Evolutionary conservation across 1,140 invertebrate genomes (phyloP).

Genomic region (Drosophila tristis): DNA sequence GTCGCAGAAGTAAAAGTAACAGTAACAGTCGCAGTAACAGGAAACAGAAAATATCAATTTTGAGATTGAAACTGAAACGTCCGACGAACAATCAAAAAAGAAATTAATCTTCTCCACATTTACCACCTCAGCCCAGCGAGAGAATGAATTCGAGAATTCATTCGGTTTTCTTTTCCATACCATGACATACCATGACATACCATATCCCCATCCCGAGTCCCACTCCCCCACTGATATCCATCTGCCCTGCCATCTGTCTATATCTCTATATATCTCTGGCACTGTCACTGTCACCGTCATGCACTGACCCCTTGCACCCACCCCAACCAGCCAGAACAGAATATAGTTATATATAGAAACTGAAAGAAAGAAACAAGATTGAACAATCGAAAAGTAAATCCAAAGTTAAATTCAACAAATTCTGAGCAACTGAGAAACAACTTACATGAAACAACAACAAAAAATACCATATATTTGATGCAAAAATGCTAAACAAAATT

Average conservation of each 20-base stretch:
- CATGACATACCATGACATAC: background rate
- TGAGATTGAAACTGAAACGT: slow-evolving; percentile 31
- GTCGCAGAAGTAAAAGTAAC: slow-evolving; percentile 1
- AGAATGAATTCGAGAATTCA: too few relatives aligned
- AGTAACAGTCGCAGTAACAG: slow-evolving; percentile 1
- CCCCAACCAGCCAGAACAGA: background rate
- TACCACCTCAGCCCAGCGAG: slow-evolving; percentile 1
- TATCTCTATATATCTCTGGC: slow-evolving; percentile 12
- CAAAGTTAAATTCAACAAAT: slow-evolving; percentile 72
- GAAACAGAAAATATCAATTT: slow-evolving; percentile 6
- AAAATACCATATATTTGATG: slow-evolving; percentile 71
- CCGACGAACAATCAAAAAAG: slow-evolving; percentile 64
- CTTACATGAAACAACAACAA: slow-evolving; percentile 18
- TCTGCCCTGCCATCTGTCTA: background rate
- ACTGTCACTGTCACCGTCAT: slow-evolving; percentile 4
- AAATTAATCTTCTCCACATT: slow-evolving; percentile 62
- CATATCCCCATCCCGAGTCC: background rate
- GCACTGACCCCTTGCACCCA: slow-evolving; percentile 35
- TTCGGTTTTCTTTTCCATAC: slow-evolving; percentile 42
- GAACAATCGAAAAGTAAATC: slow-evolving; percentile 66
- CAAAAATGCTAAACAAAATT: slow-evolving; percentile 75
- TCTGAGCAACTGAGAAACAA: slow-evolving; percentile 22
- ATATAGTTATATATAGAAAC: slow-evolving; percentile 19
- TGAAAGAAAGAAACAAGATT: slow-evolving; percentile 25
- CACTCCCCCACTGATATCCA: background rate